Evolutionary conservation across 2,113 vertebrate species (phyloP).

Genomic region (Ahaetulla prasina): DNA sequence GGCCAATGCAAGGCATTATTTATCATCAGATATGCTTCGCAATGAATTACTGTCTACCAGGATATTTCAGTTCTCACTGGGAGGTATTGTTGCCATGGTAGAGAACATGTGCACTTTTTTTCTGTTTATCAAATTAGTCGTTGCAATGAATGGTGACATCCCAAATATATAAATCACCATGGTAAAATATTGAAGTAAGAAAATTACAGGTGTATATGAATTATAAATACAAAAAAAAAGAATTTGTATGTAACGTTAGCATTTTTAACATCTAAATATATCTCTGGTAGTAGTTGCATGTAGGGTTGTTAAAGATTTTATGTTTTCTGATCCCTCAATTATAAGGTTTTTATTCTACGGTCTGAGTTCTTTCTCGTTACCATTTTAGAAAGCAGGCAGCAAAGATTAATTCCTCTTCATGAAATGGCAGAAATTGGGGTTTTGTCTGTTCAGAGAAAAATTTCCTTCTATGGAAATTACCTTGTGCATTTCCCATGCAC

Average conservation of each 20-base stretch:
- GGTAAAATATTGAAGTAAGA: background rate
- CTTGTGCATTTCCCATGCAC: background rate
- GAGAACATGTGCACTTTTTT: background rate
- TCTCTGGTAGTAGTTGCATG: background rate
- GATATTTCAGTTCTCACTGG: background rate
- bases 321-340: background rate
- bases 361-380: background rate
- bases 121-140: background rate
- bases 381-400: background rate
- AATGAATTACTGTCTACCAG: background rate
- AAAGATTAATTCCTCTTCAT: background rate
- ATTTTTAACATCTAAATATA: background rate
- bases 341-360: background rate
- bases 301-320: background rate
- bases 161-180: background rate
- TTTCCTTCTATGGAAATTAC: background rate
- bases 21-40: background rate
- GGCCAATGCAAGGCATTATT: background rate
- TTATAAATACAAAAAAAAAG: background rate
- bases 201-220: background rate
- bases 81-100: background rate
- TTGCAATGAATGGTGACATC: background rate
- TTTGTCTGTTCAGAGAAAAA: background rate
- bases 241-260: background rate
- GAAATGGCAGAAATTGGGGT: no score